Conservation (phyloP, 2,113 vertebrate species). For the Prionailurus bengalensis region DNA sequence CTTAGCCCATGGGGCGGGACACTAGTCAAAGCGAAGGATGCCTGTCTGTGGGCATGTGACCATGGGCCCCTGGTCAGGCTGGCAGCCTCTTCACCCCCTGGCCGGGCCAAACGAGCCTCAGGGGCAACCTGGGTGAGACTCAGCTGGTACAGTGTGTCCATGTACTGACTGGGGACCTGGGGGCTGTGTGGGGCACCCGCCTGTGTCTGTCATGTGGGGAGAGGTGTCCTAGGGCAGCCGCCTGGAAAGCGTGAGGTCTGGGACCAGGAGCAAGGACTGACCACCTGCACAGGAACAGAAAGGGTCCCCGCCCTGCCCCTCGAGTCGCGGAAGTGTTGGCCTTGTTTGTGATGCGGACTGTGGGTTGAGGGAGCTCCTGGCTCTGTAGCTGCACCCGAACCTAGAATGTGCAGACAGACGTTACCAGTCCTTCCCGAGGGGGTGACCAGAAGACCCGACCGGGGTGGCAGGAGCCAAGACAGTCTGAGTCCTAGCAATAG, state of each 20-base stretch:
- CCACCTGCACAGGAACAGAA: no score
- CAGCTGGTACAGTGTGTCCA: not conserved
- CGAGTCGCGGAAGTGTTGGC: rapidly evolving
- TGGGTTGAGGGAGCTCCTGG: not conserved
- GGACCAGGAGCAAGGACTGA: not conserved
- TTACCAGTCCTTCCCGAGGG: not conserved
- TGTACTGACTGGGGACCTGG: not conserved
- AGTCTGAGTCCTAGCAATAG: not conserved
- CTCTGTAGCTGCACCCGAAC: not conserved
- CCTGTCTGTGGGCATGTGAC: not conserved
- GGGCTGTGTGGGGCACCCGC: rapidly evolving
- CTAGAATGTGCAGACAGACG: not conserved
- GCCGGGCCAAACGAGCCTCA: not conserved
- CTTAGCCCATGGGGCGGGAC: no score
- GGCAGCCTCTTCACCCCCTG: not conserved
- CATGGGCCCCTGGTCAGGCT: rapidly evolving
- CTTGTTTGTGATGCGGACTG: rapidly evolving
- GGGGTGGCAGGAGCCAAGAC: no score
- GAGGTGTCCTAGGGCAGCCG: no score
- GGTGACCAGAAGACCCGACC: not conserved
- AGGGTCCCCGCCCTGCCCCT: rapidly evolving
- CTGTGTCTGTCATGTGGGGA: rapidly evolving
- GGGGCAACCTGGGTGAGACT: not conserved
- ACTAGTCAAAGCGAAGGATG: not conserved
- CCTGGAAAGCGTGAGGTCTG: not conserved